Evolutionary conservation across 1,140 invertebrate genomes (phyloP).

Genomic region (Papilio machaon): DNA sequence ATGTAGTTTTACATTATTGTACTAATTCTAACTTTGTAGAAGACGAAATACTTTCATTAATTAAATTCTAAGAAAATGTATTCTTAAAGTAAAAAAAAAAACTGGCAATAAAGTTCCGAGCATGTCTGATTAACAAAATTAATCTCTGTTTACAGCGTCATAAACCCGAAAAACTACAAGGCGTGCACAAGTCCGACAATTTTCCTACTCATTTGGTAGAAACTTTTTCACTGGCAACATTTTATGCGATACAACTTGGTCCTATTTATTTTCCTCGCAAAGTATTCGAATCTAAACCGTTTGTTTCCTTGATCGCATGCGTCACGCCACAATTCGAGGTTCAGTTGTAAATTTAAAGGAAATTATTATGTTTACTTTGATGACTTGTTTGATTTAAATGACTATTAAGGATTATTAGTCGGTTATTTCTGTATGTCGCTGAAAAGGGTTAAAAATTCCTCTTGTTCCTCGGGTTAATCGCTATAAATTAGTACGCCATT

Average conservation of each 20-base stretch:
- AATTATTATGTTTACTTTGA: conserved; percentile 38
- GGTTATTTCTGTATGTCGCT: conserved; percentile 9
- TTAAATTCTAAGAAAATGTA: conserved; percentile 6
- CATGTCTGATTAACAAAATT: conserved; percentile 45
- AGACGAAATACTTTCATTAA: neutral
- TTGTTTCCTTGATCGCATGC: conserved; percentile 50
- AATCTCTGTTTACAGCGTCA: conserved; percentile 43
- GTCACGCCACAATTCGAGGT: conserved; percentile 48
- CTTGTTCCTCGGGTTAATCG: neutral
- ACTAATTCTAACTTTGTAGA: neutral
- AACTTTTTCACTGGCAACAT: conserved; percentile 43
- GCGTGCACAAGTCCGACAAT: neutral
- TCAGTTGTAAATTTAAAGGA: conserved; percentile 43
- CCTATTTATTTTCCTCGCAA: conserved; percentile 25
- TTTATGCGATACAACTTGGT: conserved; percentile 44
- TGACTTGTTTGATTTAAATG: conserved; percentile 38
- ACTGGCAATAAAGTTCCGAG: conserved; percentile 40
- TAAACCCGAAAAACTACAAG: conserved; percentile 44
- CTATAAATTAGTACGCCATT: neutral
- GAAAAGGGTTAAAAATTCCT: conserved; percentile 19
- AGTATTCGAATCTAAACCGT: conserved; percentile 41
- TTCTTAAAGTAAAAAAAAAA: conserved; percentile 1
- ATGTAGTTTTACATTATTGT: neutral
- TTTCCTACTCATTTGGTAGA: conserved; percentile 12
- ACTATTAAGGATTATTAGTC: conserved; percentile 33